Conservation (phyloP, 53 echinoderm and acorn worm species). For the Paelopatides confundens region DNA sequence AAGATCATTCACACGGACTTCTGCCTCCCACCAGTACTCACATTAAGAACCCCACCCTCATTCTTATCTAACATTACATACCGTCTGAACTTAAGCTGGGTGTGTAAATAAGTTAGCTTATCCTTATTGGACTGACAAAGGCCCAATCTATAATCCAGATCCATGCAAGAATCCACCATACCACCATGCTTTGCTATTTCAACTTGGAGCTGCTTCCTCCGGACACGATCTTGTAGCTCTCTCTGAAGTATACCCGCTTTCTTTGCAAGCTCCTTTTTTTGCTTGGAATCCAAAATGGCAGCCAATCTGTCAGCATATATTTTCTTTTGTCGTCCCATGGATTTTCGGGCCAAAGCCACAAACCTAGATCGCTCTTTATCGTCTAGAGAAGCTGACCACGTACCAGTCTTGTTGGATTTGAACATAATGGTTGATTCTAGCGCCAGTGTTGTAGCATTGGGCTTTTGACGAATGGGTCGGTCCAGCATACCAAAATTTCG, state of each 20-base stretch:
- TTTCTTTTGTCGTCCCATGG: background rate
- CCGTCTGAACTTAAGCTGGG: too few relatives aligned
- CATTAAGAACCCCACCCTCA: too few relatives aligned
- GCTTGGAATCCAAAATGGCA: slow-evolving; percentile 8
- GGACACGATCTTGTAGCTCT: slow-evolving; percentile 17
- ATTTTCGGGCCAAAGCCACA: slow-evolving; percentile 46
- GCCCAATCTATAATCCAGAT: background rate
- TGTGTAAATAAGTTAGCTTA: background rate
- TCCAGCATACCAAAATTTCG: slow-evolving; percentile 66
- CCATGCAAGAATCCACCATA: background rate
- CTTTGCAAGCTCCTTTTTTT: background rate
- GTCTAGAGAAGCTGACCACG: slow-evolving; percentile 27
- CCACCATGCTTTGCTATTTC: background rate
- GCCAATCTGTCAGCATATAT: background rate
- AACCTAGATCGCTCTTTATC: slow-evolving; percentile 8
- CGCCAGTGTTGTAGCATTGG: too few relatives aligned
- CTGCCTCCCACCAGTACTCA: too few relatives aligned
- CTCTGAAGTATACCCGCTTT: background rate
- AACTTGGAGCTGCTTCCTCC: slow-evolving; percentile 11
- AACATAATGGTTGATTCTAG: background rate
- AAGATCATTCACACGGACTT: too few relatives aligned
- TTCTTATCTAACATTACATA: too few relatives aligned
- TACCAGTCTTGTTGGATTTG: too few relatives aligned
- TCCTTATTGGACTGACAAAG: background rate
- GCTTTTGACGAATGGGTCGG: slow-evolving; percentile 42